Conservation (phyloP, 2,113 vertebrate genomes). For the Varanus komodoensis region DNA sequence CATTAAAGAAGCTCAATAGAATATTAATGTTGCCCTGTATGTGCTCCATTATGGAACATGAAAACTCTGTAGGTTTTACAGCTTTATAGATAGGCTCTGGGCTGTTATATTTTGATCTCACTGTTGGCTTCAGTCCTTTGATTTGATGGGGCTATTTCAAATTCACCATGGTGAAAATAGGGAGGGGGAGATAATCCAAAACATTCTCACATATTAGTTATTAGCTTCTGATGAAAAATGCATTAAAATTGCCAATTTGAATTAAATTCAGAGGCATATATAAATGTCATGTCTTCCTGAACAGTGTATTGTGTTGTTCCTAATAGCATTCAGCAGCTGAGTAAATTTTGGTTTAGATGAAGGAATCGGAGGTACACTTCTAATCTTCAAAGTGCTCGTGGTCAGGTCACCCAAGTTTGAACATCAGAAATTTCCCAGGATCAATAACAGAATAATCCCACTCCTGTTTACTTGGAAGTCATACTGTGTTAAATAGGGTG, state of each 20-base stretch:
- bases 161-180: not conserved
- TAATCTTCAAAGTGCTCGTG: not conserved
- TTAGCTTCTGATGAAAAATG: not conserved
- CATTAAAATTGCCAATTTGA: not conserved
- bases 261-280: not conserved
- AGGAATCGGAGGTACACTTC: not conserved
- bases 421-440: not conserved
- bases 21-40: not conserved
- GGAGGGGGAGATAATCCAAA: not conserved
- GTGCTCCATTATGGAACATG: not conserved
- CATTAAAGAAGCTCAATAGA: slow-evolving; percentile 10
- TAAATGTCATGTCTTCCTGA: not conserved
- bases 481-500: not conserved
- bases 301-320: not conserved
- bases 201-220: not conserved
- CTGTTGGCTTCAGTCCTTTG: not conserved
- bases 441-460: not conserved
- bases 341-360: not conserved
- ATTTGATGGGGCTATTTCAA: not conserved
- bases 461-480: not conserved
- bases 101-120: not conserved
- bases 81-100: not conserved
- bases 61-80: slow-evolving; percentile 5
- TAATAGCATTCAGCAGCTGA: not conserved
- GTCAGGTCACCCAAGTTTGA: not conserved